Conservation (phyloP, 1,140 invertebrate genomes). For the Oncopodura yosiiana region DNA sequence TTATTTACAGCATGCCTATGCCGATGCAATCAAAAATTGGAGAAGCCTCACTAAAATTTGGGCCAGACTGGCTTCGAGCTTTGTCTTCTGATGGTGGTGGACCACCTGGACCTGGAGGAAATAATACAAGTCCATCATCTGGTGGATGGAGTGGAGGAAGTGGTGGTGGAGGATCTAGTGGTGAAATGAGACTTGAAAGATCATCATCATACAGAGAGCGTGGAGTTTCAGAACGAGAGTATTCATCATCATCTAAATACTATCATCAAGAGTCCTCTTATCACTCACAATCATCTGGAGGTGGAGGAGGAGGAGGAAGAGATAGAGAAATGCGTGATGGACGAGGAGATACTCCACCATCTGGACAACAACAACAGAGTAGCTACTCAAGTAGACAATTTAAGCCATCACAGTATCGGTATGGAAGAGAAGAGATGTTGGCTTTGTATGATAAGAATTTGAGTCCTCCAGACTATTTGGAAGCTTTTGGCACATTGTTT, state of each 20-base stretch:
- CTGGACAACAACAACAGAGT: neutral
- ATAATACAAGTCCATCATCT: neutral
- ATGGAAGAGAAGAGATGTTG: conserved; percentile 80
- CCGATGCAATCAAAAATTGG: conserved; percentile 36
- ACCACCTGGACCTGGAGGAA: conserved; percentile 7
- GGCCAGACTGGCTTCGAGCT: conserved; percentile 46
- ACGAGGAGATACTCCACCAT: conserved; percentile 15
- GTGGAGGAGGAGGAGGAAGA: neutral
- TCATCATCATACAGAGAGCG: conserved; percentile 3
- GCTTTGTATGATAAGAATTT: conserved; percentile 61
- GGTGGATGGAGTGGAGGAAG: conserved; percentile 15
- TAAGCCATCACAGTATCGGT: conserved; percentile 63
- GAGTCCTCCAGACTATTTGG: conserved; percentile 55
- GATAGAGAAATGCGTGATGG: neutral
- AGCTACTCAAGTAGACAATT: conserved; percentile 43
- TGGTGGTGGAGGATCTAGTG: conserved; percentile 5
- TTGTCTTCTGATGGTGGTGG: conserved; percentile 42
- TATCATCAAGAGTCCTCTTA: neutral
- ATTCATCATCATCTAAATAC: neutral
- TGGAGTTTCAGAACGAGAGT: neutral
- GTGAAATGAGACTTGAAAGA: conserved; percentile 1
- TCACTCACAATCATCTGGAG: conserved; percentile 3
- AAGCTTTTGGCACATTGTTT: conserved; percentile 54
- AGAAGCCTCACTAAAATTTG: conserved; percentile 45
- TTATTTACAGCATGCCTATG: conserved; percentile 31